Conservation (phyloP, 2,113 vertebrate genomes). For the Entomyzon cyanotis region DNA sequence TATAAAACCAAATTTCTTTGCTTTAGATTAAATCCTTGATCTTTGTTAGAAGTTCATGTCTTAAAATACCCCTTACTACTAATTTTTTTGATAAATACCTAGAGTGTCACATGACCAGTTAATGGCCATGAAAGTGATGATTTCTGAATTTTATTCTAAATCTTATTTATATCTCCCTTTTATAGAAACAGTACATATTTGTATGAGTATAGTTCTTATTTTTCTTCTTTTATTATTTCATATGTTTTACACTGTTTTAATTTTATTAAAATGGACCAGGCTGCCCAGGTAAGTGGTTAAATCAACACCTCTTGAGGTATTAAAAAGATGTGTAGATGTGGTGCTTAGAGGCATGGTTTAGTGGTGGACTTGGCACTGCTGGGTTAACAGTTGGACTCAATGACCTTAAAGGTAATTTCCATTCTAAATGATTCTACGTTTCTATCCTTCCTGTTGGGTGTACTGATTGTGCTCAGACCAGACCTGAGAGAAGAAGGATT, state of each 20-base stretch:
- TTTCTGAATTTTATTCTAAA: neutral
- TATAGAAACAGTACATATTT: neutral
- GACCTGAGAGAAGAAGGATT: neutral
- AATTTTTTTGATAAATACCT: neutral
- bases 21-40: neutral
- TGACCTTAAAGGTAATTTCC: neutral
- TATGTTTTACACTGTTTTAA: neutral
- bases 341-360: neutral
- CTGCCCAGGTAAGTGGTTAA: neutral
- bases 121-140: neutral
- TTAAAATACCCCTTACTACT: neutral
- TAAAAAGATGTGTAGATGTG: neutral
- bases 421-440: neutral
- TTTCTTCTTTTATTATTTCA: neutral
- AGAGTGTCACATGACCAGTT: neutral
- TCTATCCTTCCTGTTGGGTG: neutral
- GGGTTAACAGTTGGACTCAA: neutral
- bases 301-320: neutral
- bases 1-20: neutral
- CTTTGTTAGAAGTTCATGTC: neutral
- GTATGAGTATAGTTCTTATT: neutral
- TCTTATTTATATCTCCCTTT: neutral
- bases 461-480: neutral
- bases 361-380: neutral
- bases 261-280: neutral